These are phyloP conservation scores for Sciaenops ocellatus DNA, from an alignment of 2,797 vertebrate species.

Conservation along the genomic window DNA sequence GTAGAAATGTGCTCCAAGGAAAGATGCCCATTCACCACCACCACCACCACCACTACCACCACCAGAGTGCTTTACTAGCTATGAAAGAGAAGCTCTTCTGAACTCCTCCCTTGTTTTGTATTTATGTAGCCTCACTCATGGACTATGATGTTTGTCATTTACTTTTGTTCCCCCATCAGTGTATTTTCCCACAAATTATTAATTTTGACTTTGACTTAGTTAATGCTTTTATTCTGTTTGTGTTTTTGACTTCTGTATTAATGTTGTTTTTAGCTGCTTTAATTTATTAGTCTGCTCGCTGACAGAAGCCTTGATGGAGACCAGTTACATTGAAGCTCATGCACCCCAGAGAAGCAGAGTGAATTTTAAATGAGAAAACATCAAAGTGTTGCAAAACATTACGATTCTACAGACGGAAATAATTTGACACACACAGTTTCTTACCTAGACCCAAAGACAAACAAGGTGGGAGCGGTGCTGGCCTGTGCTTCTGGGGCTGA, in stretches of 20 bases:
- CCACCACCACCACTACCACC: no score
- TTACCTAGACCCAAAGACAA: constrained; percentile 63
- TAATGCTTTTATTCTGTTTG: constrained; percentile 69
- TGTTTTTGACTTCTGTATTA: constrained; percentile 73
- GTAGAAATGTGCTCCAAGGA: constrained; percentile 68
- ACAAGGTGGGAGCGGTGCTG: constrained; percentile 39
- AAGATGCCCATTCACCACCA: constrained; percentile 49
- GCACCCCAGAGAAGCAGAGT: constrained; percentile 47
- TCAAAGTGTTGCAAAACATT: constrained; percentile 62
- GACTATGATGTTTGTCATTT: constrained; percentile 66
- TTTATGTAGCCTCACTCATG: constrained; percentile 74
- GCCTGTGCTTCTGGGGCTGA: constrained; percentile 42
- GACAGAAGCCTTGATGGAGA: constrained; percentile 71
- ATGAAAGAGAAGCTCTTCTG: constrained; percentile 58
- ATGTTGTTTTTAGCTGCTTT: constrained; percentile 80
- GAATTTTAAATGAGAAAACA: constrained; percentile 56
- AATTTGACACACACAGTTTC: constrained; percentile 41
- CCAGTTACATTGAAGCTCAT: constrained; percentile 62
- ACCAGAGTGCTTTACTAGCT: constrained; percentile 54
- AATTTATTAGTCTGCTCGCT: constrained; percentile 83
- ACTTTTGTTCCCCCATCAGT: constrained; percentile 35
- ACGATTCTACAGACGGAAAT: constrained; percentile 46
- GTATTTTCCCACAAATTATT: constrained; percentile 33
- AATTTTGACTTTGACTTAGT: constrained; percentile 61
- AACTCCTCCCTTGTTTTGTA: constrained; percentile 65